A percentile compares a stretch with the other conserved stretches of the same genome.
Conservation (phyloP, 2,113 vertebrate genomes). For the Myodes glareolus region DNA sequence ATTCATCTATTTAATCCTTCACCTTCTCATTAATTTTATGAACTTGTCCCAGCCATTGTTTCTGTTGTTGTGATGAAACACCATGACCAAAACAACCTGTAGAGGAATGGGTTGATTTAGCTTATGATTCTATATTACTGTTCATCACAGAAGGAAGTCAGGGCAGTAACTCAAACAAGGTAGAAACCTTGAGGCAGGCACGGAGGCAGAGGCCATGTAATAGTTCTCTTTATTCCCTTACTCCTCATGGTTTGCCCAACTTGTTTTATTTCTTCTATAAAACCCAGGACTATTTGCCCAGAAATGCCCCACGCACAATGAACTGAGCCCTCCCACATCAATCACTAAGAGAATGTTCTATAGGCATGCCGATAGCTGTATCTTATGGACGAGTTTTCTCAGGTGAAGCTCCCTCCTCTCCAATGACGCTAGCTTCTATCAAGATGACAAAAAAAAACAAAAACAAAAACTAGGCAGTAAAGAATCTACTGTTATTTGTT, state of each 20-base stretch:
- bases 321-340: no score
- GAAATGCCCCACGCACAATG: no score
- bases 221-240: not conserved
- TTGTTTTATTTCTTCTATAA: not conserved
- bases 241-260: not conserved
- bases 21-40: not conserved
- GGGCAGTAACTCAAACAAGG: not conserved
- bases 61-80: not conserved
- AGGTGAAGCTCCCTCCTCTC: no score
- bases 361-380: no score
- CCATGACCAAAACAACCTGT: not conserved
- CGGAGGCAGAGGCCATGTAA: no score
- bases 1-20: not conserved
- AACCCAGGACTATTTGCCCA: no score
- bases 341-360: no score
- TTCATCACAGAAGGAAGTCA: not conserved
- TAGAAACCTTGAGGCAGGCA: not conserved
- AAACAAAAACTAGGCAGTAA: not conserved
- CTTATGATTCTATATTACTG: not conserved
- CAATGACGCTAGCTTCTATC: no score
- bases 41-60: not conserved
- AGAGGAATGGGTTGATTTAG: not conserved
- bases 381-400: no score
- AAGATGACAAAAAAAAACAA: no score
- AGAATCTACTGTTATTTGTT: not conserved